These are phyloP conservation scores for Tinea trinotella DNA, from an alignment of 2,888 invertebrate species.

Conservation along the genomic window DNA sequence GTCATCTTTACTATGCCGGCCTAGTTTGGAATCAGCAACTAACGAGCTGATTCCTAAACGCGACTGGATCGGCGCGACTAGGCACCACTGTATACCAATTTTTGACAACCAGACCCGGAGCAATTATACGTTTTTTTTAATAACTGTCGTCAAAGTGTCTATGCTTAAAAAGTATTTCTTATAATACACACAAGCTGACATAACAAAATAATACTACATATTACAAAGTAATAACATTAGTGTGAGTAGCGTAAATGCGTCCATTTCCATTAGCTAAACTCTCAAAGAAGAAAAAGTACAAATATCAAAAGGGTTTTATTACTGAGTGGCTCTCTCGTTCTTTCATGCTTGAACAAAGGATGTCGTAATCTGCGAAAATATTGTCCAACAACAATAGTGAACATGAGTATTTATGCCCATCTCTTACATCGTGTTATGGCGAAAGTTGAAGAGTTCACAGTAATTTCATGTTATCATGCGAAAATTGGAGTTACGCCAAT, in stretches of 20 bases:
- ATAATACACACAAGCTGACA: too few relatives aligned
- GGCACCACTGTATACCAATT: too few relatives aligned
- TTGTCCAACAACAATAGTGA: conserved; percentile 11
- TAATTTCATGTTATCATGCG: conserved; percentile 46
- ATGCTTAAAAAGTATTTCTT: too few relatives aligned
- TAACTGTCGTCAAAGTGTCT: too few relatives aligned
- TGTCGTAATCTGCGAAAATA: conserved; percentile 10
- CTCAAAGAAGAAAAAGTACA: background rate
- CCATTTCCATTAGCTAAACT: conserved; percentile 2
- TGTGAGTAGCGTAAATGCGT: background rate
- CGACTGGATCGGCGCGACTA: too few relatives aligned
- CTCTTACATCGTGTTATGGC: conserved; percentile 22
- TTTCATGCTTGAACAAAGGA: conserved; percentile 13
- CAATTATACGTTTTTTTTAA: too few relatives aligned
- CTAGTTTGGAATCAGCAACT: too few relatives aligned
- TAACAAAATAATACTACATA: too few relatives aligned
- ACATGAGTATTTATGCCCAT: conserved; percentile 5
- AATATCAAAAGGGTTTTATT: conserved; percentile 14
- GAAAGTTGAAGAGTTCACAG: conserved; percentile 36
- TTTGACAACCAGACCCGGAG: too few relatives aligned
- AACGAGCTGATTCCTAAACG: too few relatives aligned
- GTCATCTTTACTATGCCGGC: too few relatives aligned
- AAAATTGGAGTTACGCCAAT: conserved; percentile 54
- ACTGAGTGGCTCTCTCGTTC: background rate
- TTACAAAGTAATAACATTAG: too few relatives aligned